Conservation (phyloP, 2,888 invertebrate species). For the Oligia fasciuncula region DNA sequence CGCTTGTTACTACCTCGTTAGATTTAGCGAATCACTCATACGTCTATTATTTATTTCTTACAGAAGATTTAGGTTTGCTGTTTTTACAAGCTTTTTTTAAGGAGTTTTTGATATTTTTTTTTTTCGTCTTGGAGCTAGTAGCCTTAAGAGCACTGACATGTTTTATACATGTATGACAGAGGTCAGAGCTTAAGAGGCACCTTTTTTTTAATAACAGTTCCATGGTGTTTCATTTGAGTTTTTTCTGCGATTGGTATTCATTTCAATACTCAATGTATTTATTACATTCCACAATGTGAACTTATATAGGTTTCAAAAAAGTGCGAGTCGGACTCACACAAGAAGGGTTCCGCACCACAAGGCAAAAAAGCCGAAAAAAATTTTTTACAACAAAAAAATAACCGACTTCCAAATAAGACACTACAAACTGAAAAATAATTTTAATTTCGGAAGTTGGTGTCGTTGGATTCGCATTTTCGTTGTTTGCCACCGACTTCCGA, state of each 20-base stretch:
- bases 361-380: too few relatives aligned
- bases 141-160: background rate
- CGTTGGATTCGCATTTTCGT: too few relatives aligned
- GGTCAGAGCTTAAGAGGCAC: background rate
- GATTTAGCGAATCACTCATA: conserved; percentile 74
- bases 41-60: conserved; percentile 53
- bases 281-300: background rate
- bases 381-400: too few relatives aligned
- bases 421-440: too few relatives aligned
- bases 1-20: conserved; percentile 81
- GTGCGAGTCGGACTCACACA: too few relatives aligned
- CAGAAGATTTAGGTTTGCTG: conserved; percentile 29
- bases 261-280: background rate
- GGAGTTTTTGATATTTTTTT: background rate
- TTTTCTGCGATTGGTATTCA: background rate
- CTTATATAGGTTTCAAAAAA: background rate
- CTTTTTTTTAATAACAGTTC: background rate
- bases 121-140: background rate
- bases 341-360: too few relatives aligned
- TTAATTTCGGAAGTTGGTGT: too few relatives aligned
- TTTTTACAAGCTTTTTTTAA: background rate
- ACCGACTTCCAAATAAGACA: too few relatives aligned
- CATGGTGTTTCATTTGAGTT: background rate
- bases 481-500: too few relatives aligned
- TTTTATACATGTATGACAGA: too few relatives aligned